A percentile compares a stretch with the other conserved stretches of the same genome.
Evolutionary conservation across 2,888 invertebrate species (phyloP).

Genomic region (Drosophila ustulata): DNA sequence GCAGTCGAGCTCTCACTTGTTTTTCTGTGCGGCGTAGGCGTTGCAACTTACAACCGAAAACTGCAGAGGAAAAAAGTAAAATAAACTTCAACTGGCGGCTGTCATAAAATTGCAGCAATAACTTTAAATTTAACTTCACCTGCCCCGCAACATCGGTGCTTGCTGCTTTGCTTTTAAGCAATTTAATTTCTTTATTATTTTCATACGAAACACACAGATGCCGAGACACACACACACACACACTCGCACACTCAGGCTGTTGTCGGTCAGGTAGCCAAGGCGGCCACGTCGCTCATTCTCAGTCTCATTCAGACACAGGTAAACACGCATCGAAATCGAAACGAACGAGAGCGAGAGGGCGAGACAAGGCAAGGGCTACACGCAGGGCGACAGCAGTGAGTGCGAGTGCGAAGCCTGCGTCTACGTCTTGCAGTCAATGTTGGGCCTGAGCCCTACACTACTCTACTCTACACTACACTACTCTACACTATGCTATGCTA

Average conservation of each 20-base stretch:
- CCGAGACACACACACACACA: not conserved
- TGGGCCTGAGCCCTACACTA: slow-evolving; percentile 16
- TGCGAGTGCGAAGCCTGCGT: not conserved
- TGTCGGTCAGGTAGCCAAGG: slow-evolving; percentile 59
- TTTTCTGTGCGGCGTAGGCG: slow-evolving; percentile 40
- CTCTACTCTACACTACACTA: slow-evolving; percentile 18
- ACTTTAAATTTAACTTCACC: slow-evolving; percentile 59
- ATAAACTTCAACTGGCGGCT: slow-evolving; percentile 38
- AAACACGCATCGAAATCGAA: slow-evolving; percentile 50
- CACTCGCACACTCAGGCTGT: slow-evolving; percentile 8
- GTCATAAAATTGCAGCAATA: slow-evolving; percentile 63
- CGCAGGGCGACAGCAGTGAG: slow-evolving; percentile 19
- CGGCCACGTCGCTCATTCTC: slow-evolving; percentile 67
- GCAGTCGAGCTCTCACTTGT: too few relatives aligned
- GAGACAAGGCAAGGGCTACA: slow-evolving; percentile 13
- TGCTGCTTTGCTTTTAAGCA: slow-evolving; percentile 63
- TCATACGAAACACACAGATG: slow-evolving; percentile 61
- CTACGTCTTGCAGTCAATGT: not conserved
- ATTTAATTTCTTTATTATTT: slow-evolving; percentile 83
- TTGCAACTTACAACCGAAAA: slow-evolving; percentile 32
- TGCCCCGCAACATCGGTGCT: slow-evolving; percentile 24
- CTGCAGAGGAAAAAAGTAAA: slow-evolving; percentile 20
- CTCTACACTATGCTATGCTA: too few relatives aligned
- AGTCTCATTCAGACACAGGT: slow-evolving; percentile 59
- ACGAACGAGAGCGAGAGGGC: slow-evolving; percentile 13